Base-by-base conservation (phyloP, 2,888 invertebrate genomes). In the Drosophila atripex region DNA sequence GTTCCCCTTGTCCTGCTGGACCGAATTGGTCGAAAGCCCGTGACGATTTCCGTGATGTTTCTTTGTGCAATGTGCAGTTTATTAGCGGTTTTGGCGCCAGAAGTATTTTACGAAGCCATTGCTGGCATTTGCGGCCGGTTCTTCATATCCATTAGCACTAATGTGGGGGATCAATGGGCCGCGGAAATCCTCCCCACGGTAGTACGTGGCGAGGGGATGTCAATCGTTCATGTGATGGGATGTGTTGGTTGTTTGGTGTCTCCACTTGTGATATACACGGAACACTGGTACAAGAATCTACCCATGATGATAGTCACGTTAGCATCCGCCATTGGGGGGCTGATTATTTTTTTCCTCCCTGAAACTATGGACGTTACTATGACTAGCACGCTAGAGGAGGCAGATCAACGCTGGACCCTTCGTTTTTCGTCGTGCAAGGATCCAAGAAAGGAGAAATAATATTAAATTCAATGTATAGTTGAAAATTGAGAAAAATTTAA, bases 121-220 rank as follows among this genome's bases (percentile, higher is more conserved):
- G 91, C 96, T 21, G 97, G 97, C 0, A 95, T 97, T 73, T 91
- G 95, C 56, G 97, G 97, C 9, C 92, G 97, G 21, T 96, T 97
- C 76, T 95, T 95, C 73, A 95, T 96, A 6, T 96, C 96, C 89
- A 96, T 97, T 54, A 95, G 96, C 0, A 97, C 96, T 92, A 97
- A 97, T 90, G 96, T 97, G 75, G 96, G 96, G 0, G 93, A 97
- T 1, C 97, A 97, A 79, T 97, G 97, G 91, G 96, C 96, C 0
- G 96, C 97, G 0, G 97, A 97, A 90, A 91, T 97, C 9, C 90
- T 97, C 3, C 97, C 97, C 0, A 97, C 97, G 0, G 96, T 97
- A 0, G 96, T 97, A 0, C 91, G 97, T 30, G 97, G 96, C 0
- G 97, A 97, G 89, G 97, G 97, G 0, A 95, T 97, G 0, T 96